These are phyloP conservation scores for Euzophera pinguis DNA, from an alignment of 2,888 invertebrate genomes.

Conservation along the genomic window DNA sequence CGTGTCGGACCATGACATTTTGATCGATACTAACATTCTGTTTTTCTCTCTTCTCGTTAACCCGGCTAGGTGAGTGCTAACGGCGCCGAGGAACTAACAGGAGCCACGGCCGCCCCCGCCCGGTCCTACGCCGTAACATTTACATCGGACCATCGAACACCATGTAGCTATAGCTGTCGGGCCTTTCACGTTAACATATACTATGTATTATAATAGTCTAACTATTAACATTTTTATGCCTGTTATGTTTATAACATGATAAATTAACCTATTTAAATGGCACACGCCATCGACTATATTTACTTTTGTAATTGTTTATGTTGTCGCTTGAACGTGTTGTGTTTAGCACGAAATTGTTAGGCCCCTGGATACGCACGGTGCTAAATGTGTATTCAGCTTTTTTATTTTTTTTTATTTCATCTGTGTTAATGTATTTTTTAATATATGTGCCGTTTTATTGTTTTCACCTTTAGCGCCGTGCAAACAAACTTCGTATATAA, in stretches of 20 bases:
- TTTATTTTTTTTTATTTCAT: conserved; percentile 26
- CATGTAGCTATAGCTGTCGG: conserved; percentile 79
- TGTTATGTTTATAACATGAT: conserved; percentile 80
- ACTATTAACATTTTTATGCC: conserved; percentile 80
- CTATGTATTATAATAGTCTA: conserved; percentile 80
- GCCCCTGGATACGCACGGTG: conserved; percentile 58
- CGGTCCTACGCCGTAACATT: conserved; percentile 64
- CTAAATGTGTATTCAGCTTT: conserved; percentile 44
- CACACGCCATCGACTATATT: conserved; percentile 80
- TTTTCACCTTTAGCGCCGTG: conserved; percentile 52
- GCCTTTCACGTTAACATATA: conserved; percentile 79
- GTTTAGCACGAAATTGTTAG: conserved; percentile 70
- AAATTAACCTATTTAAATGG: conserved; percentile 69
- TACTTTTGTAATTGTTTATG: conserved; percentile 72
- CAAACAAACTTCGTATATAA: conserved; percentile 19
- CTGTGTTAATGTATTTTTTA: conserved; percentile 22
- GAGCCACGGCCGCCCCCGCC: conserved; percentile 59
- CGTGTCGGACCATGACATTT: conserved; percentile 75
- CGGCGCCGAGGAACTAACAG: conserved; percentile 79
- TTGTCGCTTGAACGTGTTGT: conserved; percentile 75
- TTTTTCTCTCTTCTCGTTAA: conserved; percentile 86
- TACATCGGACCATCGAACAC: conserved; percentile 76
- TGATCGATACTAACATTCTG: conserved; percentile 84
- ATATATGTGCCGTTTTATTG: conserved; percentile 26
- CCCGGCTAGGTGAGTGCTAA: conserved; percentile 90